Conservation (phyloP, 2,113 vertebrate species). For the Trogon melanurus region DNA sequence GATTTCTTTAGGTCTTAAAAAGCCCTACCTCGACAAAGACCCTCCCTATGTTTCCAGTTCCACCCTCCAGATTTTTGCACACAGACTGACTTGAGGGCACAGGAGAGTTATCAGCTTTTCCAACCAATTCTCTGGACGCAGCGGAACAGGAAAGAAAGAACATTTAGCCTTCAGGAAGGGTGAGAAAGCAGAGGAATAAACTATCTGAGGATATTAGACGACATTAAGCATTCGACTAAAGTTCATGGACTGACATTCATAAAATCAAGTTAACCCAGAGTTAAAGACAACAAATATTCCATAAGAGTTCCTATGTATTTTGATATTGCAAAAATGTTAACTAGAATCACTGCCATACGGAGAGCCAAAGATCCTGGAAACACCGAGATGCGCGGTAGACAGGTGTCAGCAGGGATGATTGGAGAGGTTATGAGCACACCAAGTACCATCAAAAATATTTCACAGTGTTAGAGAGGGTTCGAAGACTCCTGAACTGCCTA, state of each 20-base stretch:
- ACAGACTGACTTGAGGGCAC: background rate
- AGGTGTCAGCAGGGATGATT: background rate
- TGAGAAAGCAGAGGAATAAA: background rate
- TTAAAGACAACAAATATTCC: constrained; percentile 10
- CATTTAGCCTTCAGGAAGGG: background rate
- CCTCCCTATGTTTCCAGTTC: background rate
- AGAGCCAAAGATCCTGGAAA: background rate
- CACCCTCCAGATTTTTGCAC: background rate
- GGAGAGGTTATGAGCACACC: background rate
- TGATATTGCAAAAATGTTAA: background rate
- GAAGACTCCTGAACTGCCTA: background rate
- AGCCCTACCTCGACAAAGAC: background rate
- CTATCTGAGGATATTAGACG: background rate
- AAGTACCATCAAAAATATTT: background rate
- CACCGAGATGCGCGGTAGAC: background rate
- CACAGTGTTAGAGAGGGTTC: background rate
- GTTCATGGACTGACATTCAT: background rate
- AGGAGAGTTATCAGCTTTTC: background rate
- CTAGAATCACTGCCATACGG: background rate
- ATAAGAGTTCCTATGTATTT: background rate
- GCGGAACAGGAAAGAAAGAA: background rate
- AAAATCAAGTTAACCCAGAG: constrained; percentile 31
- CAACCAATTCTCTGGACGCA: background rate
- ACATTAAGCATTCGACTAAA: background rate
- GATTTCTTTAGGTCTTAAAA: background rate